Evolutionary conservation across 2,888 invertebrate species (phyloP), one percentile per base, ranked within the genome.

Genomic region (Dynastes grantii): DNA sequence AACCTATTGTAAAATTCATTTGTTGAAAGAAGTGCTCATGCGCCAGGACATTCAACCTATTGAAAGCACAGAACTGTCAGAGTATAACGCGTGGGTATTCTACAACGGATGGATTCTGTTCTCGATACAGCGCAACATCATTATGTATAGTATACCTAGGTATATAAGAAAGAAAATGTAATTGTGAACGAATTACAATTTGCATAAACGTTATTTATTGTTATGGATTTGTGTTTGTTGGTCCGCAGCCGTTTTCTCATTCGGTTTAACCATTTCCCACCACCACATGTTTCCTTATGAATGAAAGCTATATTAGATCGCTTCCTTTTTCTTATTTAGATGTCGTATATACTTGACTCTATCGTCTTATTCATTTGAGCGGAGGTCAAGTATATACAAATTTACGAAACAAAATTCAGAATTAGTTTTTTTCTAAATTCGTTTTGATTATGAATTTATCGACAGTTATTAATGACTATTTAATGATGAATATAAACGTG

Each of bases 171-270:
- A 84, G 82, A 81, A 82, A 83, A 82, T 85, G 83, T 84, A 83
- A 84, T 83, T 85, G 84, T 84, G 82, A 84, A 84, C 83, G 82
- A 84, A 84, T 51, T 84, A 84, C 84, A 85, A 82, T 84, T 85
- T 84, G 83, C 83, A 84, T 84, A 83, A 83, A 84, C 82, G 83
- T 83, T 84, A 79, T 81, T 83, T 80, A 81, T 82, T 80, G 79
- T 82, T 79, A 78, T 58, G 16, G 27, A 51, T 73, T 78, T 68
- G 73, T 76, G 51, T 80, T 58, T 70, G 37, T 51, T 61, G 16
- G 4, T 67, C 40, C 82, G 81, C 79, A 45, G 37, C 22, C 37
- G 53, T 37, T 64, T 51, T 71, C 76, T 55, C 16, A n/a, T 71
- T 67, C 65, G 16, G 5, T n/a, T 53, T 49, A 37, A 32, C 53